Conservation (phyloP, 1,140 invertebrate species). For the Trichonephila clavipes region DNA sequence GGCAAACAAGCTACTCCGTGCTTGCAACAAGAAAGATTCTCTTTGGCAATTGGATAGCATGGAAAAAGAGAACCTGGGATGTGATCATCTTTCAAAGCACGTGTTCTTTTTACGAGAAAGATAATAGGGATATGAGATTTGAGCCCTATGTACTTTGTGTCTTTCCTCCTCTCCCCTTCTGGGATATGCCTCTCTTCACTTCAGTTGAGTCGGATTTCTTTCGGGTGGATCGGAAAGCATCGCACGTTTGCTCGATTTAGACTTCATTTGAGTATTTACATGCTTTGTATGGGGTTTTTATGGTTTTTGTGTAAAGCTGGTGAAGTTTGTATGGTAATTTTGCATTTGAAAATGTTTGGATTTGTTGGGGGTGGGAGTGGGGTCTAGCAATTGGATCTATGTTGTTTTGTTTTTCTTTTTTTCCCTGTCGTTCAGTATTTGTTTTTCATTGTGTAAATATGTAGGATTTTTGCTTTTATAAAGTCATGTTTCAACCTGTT, state of each 20-base stretch:
- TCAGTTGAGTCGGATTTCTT: not conserved
- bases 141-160: not conserved
- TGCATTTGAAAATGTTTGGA: too few relatives aligned
- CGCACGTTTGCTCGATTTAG: slow-evolving; percentile 9
- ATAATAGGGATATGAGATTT: slow-evolving; percentile 33
- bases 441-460: too few relatives aligned
- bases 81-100: slow-evolving; percentile 11
- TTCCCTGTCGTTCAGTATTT: too few relatives aligned
- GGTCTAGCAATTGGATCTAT: too few relatives aligned
- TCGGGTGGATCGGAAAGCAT: not conserved
- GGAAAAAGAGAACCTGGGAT: not conserved
- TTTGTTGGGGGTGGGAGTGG: too few relatives aligned
- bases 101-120: slow-evolving; percentile 4
- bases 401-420: too few relatives aligned
- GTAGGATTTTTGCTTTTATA: too few relatives aligned
- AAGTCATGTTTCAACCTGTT: too few relatives aligned
- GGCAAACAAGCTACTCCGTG: not conserved
- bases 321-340: too few relatives aligned
- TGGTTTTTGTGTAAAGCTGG: not conserved
- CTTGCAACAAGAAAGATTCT: not conserved
- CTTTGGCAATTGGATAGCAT: not conserved
- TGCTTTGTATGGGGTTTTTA: not conserved
- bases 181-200: not conserved
- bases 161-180: not conserved
- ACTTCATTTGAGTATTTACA: not conserved